Base-by-base conservation (phyloP, 2,113 vertebrate genomes). In the Oriolus oriolus region DNA sequence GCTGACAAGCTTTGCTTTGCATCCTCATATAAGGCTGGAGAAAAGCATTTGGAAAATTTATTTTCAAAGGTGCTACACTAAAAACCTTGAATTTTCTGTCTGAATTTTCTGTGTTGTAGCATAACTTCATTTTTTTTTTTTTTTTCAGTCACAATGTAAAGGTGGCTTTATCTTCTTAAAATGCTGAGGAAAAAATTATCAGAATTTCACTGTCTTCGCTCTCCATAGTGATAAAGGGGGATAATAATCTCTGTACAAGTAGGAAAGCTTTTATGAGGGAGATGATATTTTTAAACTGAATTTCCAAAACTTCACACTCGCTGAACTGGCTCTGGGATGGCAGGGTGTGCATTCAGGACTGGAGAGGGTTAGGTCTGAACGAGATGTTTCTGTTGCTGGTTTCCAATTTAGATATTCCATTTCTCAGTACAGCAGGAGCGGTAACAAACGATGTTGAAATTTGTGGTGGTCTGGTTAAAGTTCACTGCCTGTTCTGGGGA, bases 101-200 rank as follows among this genome's bases (percentile, higher is more conserved):
- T 2, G 1, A 11, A 1, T 84, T 42, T 80, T 59, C 16, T 69
- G 31, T 56, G 54, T n/a, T 82, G 45, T 45, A 44, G 35, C 15
- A 37, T 8, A 33, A 7, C 12, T 37, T 53, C 21, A 6, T 33
- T 8, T 33, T 42, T 28, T 9, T 17, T 20, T 4, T 18, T 41
- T n/a, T n/a, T n/a, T n/a, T n/a, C n/a, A n/a, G 2, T 10, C 6
- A 9, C 3, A 5, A 1, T n/a, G 19, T 10, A 47, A 31, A 80
- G 3, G 10, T 76, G 42, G 12, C 12, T 31, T 86, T 24, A 10
- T 65, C 90, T 85, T 44, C 26, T 49, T 18, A 79, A 87, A 82
- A 28, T 41, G 5, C 3, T 37, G 27, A 39, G 10, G 47, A 17
- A 35, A 28, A 74, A 56, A 47, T 7, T 1, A 56, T 35, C 37